A percentile compares a stretch with the other conserved stretches of the same genome.
These are phyloP conservation scores for Coregonus ussuriensis DNA, from an alignment of 2,797 vertebrate genomes.

Conservation along the genomic window DNA sequence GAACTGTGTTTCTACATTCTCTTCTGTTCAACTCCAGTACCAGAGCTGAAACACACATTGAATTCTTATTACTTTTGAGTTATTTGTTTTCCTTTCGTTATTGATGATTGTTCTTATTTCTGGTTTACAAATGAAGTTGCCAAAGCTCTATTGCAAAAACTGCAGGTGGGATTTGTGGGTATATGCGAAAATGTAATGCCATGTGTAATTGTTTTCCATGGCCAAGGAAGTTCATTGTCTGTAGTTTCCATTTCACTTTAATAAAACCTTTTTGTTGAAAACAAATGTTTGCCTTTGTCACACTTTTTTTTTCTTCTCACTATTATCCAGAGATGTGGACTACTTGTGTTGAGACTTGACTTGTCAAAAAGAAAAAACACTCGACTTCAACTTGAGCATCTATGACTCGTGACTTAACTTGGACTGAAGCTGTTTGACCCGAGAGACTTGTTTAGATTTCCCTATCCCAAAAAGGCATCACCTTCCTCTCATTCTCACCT, in stretches of 20 bases:
- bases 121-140: conserved; percentile 65
- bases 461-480: too few species aligned
- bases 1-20: conserved; percentile 1
- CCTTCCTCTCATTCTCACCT: too few species aligned
- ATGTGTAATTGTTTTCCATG: conserved; percentile 54
- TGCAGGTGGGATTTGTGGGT: conserved; percentile 43
- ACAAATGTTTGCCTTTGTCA: too few species aligned
- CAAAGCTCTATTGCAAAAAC: conserved; percentile 62
- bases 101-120: conserved; percentile 33
- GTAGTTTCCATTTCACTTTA: conserved; percentile 62
- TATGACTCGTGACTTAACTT: too few species aligned
- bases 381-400: too few species aligned
- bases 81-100: conserved; percentile 20
- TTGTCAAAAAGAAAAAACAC: too few species aligned
- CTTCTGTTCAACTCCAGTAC: conserved; percentile 15
- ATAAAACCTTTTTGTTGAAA: conserved; percentile 60
- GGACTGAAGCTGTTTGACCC: too few species aligned
- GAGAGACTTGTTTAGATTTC: too few species aligned
- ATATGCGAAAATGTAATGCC: conserved; percentile 51
- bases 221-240: conserved; percentile 48
- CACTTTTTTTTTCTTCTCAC: too few species aligned
- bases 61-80: conserved; percentile 23
- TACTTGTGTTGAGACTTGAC: too few species aligned
- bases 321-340: too few species aligned
- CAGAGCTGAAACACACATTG: conserved; percentile 20